phyloP scores from a whole-genome alignment of 2,797 vertebrate genomes.

The Sebastiscus tertius region DNA sequence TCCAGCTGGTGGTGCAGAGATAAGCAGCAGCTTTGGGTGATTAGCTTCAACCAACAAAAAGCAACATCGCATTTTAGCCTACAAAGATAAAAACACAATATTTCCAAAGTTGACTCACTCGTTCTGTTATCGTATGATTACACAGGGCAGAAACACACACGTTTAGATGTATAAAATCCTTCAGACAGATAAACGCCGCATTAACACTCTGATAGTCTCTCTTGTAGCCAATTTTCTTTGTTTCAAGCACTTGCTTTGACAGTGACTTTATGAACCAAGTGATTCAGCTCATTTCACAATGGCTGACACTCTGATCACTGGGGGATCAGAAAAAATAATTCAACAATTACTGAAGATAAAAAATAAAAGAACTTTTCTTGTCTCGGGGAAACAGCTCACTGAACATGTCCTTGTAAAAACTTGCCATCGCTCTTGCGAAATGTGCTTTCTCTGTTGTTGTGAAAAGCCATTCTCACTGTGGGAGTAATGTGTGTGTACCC shows the following conservation, averaged over 20 bases:
- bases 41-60: slow-evolving; percentile 52
- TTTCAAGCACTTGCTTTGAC: slow-evolving; percentile 16
- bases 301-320: slow-evolving; percentile 10
- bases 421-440: slow-evolving; percentile 38
- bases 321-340: slow-evolving; percentile 16
- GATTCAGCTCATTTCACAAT: slow-evolving; percentile 7
- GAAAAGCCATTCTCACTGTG: slow-evolving; percentile 43
- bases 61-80: slow-evolving; percentile 37
- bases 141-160: slow-evolving; percentile 20
- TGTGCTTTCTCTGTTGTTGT: slow-evolving; percentile 47
- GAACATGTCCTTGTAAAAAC: slow-evolving; percentile 31
- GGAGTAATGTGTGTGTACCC: slow-evolving; percentile 42
- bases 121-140: slow-evolving; percentile 34
- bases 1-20: slow-evolving; percentile 72
- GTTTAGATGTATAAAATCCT: slow-evolving; percentile 17
- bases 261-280: slow-evolving; percentile 17
- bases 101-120: slow-evolving; percentile 27
- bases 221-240: background rate
- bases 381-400: slow-evolving; percentile 12
- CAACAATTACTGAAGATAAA: slow-evolving; percentile 3
- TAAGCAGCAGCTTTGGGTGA: slow-evolving; percentile 65
- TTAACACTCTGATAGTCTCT: slow-evolving; percentile 2
- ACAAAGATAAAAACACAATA: slow-evolving; percentile 47
- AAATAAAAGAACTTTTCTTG: slow-evolving; percentile 10
- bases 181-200: slow-evolving; percentile 4